phyloP scores from a whole-genome alignment of 64 coral and sea anemone species.

The Pocillopora damicornis region DNA sequence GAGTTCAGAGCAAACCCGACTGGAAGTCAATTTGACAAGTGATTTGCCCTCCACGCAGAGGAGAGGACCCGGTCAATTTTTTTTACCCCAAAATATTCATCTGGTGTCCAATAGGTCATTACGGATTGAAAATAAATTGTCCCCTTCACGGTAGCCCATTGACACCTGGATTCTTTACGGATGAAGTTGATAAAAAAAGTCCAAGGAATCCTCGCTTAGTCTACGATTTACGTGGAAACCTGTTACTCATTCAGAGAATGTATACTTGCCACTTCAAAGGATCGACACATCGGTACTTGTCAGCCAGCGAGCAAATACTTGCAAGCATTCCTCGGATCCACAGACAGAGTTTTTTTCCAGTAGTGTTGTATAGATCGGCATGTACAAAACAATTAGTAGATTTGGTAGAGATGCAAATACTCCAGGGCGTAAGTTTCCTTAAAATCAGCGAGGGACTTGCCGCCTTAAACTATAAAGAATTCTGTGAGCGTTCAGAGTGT shows the following conservation, averaged over 20 bases:
- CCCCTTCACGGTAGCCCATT: too few relatives aligned
- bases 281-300: slow-evolving; percentile 47
- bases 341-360: background rate
- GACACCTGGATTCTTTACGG: background rate
- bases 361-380: slow-evolving; percentile 28
- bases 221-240: slow-evolving; percentile 36
- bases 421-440: slow-evolving; percentile 28
- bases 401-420: background rate
- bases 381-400: slow-evolving; percentile 43
- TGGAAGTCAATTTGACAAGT: too few relatives aligned
- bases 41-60: too few relatives aligned
- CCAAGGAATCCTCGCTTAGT: slow-evolving; percentile 27
- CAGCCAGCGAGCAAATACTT: slow-evolving; percentile 17
- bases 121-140: too few relatives aligned
- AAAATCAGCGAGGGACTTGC: slow-evolving; percentile 32
- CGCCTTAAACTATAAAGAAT: slow-evolving; percentile 28
- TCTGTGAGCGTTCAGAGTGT: background rate
- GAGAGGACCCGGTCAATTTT: too few relatives aligned
- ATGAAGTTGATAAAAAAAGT: background rate
- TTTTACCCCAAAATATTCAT: too few relatives aligned
- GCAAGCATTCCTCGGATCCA: slow-evolving; percentile 5
- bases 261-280: background rate
- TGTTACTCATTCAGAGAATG: slow-evolving; percentile 19
- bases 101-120: too few relatives aligned
- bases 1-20: too few relatives aligned